Evolutionary conservation across 2,888 invertebrate species (phyloP), one percentile per base, ranked within the genome.

Genomic region (Leucophora obtusa): DNA sequence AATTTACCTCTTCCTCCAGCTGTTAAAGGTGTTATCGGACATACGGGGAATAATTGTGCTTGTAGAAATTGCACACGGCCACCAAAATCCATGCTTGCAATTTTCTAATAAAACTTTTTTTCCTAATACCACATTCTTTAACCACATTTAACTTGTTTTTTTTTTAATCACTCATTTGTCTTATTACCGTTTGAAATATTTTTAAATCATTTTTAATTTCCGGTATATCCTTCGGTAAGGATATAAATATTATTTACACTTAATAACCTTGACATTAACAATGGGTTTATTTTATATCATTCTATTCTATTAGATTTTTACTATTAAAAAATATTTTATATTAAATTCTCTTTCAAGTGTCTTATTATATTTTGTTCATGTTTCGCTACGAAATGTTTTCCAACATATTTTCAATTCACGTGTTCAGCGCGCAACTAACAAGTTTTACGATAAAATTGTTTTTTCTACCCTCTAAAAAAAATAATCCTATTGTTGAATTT

Each of bases 31-130:
- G 90, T 87, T 63, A 90, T 82, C 21, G 90, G 88, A 82, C 89
- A 90, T 51, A 89, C 86, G 53, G 91, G 91, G 87, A 91, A 91
- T 60, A 91, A 83, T 78, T 91, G 90, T 60, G 90, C 89, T 84
- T 91, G 91, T 58, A 91, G 74, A 83, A 86, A 87, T 82, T 90
- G 90, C 66, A 91, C 90, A 63, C 90, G 88, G 71, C 89, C 90
- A 59, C 85, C 65, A 14, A 81, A 66, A 73, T 74, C 73, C 81
- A 81, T 81, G 47, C 28, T 73, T 15, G 1, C 6, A 50, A 24
- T 50, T 28, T 6, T n/a, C 43, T 60, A 28, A 11, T 15, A n/a
- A 62, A 60, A 51, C 58, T 17, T 50, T 43, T 3, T 10, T 47
- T 38, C 3, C 7, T 6, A 28, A 28, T 6, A 28, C 4, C 7